Conservation (phyloP, 2,113 vertebrate species). For the Nannospalax galili region DNA sequence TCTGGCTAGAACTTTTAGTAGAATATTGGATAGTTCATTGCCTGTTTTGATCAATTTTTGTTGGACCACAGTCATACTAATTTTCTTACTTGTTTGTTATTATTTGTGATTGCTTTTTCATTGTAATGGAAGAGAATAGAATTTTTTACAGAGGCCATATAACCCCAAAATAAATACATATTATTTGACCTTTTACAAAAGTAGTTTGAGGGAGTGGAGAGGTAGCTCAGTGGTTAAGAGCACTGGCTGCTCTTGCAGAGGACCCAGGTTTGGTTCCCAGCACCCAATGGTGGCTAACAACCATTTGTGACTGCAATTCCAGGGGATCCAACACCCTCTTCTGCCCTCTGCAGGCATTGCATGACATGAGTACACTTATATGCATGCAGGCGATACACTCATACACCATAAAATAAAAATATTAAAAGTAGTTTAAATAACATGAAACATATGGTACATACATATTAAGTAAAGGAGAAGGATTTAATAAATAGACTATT, state of each 20-base stretch:
- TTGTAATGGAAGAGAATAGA: not conserved
- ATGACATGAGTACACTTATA: no score
- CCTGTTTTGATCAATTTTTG: not conserved
- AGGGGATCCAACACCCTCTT: no score
- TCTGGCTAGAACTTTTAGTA: not conserved
- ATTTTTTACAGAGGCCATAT: not conserved
- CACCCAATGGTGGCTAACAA: no score
- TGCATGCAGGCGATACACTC: no score
- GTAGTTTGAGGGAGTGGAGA: no score
- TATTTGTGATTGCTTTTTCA: not conserved
- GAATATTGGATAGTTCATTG: not conserved
- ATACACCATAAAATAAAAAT: no score
- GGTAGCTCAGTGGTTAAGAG: no score
- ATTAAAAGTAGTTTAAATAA: not conserved
- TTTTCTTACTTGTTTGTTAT: not conserved
- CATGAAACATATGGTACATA: not conserved
- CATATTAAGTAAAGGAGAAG: not conserved
- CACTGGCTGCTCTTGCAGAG: no score
- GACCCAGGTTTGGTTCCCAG: no score
- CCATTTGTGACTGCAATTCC: no score
- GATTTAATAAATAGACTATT: not conserved
- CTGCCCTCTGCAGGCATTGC: no score
- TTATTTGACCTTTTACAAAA: not conserved
- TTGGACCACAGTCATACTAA: not conserved
- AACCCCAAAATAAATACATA: not conserved